Evolutionary conservation across 2,888 invertebrate genomes (phyloP).

Genomic region (Mactromeris polynyma): DNA sequence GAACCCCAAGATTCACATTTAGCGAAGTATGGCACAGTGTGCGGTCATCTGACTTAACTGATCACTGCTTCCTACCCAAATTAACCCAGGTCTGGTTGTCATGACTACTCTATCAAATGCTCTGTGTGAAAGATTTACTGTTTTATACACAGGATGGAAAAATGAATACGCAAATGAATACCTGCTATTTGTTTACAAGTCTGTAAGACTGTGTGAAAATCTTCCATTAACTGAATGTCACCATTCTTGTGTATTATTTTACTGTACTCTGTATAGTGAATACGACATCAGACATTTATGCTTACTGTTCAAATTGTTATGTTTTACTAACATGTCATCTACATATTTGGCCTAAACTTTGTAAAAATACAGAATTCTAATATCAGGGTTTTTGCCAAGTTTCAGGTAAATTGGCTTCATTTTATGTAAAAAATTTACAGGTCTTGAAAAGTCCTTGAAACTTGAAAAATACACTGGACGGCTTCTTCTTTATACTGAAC

Average conservation of each 20-base stretch:
- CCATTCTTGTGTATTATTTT: not conserved
- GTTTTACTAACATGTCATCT: not conserved
- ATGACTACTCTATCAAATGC: not conserved
- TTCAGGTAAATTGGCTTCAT: not conserved
- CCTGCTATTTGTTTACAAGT: not conserved
- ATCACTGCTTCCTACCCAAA: constrained; percentile 11
- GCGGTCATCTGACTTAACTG: constrained; percentile 7
- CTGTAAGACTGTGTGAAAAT: not conserved
- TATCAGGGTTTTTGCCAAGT: not conserved
- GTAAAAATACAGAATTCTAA: not conserved
- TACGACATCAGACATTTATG: not conserved
- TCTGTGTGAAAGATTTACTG: constrained; percentile 1
- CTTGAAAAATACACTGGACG: no score
- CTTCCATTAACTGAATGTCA: no score
- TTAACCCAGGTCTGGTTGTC: not conserved
- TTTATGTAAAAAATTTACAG: not conserved
- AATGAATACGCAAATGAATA: not conserved
- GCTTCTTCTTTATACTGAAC: no score
- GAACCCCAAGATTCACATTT: constrained; percentile 28
- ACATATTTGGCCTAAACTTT: not conserved
- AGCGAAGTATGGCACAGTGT: constrained; percentile 16
- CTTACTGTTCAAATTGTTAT: not conserved
- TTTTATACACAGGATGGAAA: not conserved
- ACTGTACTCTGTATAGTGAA: not conserved
- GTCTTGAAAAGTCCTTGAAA: no score